Evolutionary conservation across 2,113 vertebrate species (phyloP).

Genomic region (Elachura formosa): DNA sequence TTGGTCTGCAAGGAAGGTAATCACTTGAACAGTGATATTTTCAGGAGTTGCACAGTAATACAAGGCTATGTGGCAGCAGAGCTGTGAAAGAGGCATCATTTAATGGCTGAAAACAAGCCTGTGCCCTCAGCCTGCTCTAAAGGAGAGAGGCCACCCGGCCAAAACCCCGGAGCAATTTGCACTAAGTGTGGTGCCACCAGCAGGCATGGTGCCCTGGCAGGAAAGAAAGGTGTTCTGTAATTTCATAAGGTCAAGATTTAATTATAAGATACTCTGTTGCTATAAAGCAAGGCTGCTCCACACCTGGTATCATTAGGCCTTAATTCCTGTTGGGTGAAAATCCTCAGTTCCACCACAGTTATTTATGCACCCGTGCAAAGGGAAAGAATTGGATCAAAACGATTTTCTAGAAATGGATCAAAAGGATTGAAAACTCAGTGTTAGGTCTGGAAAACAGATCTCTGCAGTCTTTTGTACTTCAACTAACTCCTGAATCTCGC

Average conservation of each 20-base stretch:
- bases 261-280: background rate
- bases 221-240: background rate
- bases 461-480: background rate
- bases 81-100: background rate
- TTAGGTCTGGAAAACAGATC: background rate
- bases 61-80: background rate
- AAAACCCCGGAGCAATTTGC: background rate
- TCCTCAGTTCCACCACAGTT: rapidly evolving
- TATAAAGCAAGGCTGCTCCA: background rate
- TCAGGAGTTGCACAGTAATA: background rate
- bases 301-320: background rate
- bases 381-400: background rate
- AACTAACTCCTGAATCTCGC: background rate
- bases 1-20: background rate
- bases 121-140: background rate
- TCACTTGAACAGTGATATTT: background rate
- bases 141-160: background rate
- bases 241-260: background rate
- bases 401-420: background rate
- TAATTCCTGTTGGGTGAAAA: background rate
- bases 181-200: background rate
- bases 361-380: background rate
- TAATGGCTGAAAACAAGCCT: background rate
- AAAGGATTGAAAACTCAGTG: background rate
- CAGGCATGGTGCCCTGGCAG: background rate